Conservation (phyloP, 2,797 vertebrate species). For the Pyrrhura leucotis region DNA sequence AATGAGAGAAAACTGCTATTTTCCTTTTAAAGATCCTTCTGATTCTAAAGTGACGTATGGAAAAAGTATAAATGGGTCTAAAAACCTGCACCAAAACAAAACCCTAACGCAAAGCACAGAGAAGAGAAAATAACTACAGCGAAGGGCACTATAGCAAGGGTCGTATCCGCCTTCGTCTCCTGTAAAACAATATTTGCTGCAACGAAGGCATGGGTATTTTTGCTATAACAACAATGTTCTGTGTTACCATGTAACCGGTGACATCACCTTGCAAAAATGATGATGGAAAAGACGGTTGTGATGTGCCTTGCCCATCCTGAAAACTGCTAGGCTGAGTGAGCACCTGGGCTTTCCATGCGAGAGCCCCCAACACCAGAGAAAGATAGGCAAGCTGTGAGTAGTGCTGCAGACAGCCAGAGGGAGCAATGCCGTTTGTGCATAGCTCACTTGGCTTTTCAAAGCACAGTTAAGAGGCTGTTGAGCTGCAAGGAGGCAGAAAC, state of each 20-base stretch:
- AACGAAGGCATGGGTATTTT: background rate
- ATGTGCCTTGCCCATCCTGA: background rate
- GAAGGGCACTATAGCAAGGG: constrained; percentile 14
- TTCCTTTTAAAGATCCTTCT: constrained; percentile 63
- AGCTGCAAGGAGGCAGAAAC: background rate
- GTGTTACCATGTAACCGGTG: background rate
- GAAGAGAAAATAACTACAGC: background rate
- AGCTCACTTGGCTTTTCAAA: background rate
- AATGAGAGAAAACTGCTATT: constrained; percentile 50
- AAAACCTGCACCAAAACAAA: constrained; percentile 24
- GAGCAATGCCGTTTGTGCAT: background rate
- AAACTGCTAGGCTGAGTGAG: background rate
- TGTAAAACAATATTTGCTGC: constrained; percentile 46
- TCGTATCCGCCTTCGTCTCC: constrained; percentile 43
- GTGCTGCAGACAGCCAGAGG: background rate
- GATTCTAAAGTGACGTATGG: constrained; percentile 56
- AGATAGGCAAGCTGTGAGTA: background rate
- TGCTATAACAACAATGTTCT: background rate
- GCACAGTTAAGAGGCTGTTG: background rate
- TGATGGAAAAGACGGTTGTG: background rate
- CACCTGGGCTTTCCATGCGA: background rate
- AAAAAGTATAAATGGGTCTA: constrained; percentile 41
- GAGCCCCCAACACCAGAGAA: background rate
- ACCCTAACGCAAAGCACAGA: background rate
- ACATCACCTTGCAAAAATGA: background rate